Conservation (phyloP, 2,113 vertebrate genomes). For the Mormoops blainvillei region DNA sequence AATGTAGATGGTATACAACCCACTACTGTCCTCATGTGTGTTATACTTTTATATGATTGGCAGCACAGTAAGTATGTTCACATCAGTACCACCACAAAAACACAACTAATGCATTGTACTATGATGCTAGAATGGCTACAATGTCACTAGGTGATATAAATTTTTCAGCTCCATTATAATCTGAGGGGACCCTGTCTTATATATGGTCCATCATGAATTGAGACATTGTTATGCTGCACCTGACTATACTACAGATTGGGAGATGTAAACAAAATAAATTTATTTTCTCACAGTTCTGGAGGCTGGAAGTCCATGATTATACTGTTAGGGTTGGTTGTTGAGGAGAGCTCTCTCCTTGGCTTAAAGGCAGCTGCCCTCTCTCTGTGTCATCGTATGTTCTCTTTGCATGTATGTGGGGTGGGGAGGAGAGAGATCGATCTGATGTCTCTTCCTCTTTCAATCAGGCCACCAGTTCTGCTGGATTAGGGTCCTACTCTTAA, state of each 20-base stretch:
- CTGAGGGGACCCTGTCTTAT: no score
- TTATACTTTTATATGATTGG: neutral
- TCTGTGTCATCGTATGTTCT: neutral
- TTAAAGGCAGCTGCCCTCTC: fast-evolving
- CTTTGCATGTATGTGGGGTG: no score
- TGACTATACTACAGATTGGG: neutral
- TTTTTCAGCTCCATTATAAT: neutral
- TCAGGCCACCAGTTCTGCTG: neutral
- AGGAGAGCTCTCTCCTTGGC: neutral
- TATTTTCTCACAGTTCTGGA: neutral
- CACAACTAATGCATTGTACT: neutral
- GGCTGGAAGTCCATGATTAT: neutral
- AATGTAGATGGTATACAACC: neutral
- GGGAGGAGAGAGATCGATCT: neutral
- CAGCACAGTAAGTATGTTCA: neutral
- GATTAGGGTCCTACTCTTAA: neutral
- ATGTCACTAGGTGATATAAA: neutral
- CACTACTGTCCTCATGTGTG: neutral
- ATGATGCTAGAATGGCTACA: neutral
- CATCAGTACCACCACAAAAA: no score
- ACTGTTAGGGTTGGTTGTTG: neutral
- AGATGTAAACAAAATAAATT: neutral
- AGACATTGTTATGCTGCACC: neutral
- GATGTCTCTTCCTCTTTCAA: neutral
- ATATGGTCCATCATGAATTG: neutral